Evolutionary conservation across 2,888 invertebrate species (phyloP).

Genomic region (Drosophila anceps): DNA sequence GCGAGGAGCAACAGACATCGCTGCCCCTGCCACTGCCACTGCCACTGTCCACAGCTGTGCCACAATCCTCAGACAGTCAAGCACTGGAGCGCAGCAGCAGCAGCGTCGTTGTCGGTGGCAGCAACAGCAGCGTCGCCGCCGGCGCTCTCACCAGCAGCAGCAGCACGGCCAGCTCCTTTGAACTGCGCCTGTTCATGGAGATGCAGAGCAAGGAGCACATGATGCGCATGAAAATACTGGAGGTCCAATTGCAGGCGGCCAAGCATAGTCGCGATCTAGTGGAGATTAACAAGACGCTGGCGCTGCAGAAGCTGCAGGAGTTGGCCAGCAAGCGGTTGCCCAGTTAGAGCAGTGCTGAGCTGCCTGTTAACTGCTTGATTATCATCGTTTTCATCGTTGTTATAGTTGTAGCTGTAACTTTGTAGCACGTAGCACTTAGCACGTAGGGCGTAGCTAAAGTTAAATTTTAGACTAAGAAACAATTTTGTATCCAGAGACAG

Average conservation of each 20-base stretch:
- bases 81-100: constrained; percentile 62
- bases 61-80: constrained; percentile 55
- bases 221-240: constrained; percentile 85
- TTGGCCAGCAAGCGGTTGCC: constrained; percentile 83
- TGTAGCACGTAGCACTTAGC: constrained; percentile 55
- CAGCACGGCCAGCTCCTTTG: constrained; percentile 60
- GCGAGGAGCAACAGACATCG: constrained; percentile 62
- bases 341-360: constrained; percentile 66
- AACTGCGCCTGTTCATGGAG: constrained; percentile 84
- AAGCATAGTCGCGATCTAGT: constrained; percentile 87
- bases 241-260: constrained; percentile 85
- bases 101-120: constrained; percentile 5
- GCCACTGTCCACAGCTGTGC: constrained; percentile 16
- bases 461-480: constrained; percentile 50
- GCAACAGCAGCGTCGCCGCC: constrained; percentile 28
- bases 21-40: constrained; percentile 33
- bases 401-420: constrained; percentile 68
- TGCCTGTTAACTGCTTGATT: constrained; percentile 27
- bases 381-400: constrained; percentile 62
- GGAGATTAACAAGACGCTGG: constrained; percentile 88
- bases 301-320: constrained; percentile 87
- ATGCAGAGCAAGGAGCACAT: constrained; percentile 85
- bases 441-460: constrained; percentile 62
- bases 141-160: constrained; percentile 11
- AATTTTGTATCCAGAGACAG: constrained; percentile 48